Conservation (phyloP, 2,797 vertebrate species). For the Poeciliopsis presidionis region DNA sequence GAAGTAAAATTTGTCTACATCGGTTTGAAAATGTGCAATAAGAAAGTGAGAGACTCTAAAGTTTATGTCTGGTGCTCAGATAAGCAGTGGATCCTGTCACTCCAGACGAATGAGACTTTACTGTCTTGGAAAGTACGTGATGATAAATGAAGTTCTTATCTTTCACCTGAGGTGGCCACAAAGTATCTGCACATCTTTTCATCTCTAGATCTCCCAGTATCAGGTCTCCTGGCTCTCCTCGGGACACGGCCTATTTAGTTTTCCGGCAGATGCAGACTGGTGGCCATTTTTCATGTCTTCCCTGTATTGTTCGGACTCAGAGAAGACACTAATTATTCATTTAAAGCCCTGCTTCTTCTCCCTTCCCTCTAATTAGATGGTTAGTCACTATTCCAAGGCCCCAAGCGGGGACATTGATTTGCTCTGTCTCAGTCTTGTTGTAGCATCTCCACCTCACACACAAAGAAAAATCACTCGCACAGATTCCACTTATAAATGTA, state of each 20-base stretch:
- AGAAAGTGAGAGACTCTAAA: background rate
- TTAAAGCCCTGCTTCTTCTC: conserved; percentile 64
- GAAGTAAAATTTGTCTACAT: conserved; percentile 1
- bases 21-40: background rate
- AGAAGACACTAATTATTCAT: conserved; percentile 77
- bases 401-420: conserved; percentile 73
- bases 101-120: conserved; percentile 7
- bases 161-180: conserved; percentile 39
- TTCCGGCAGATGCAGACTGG: conserved; percentile 29
- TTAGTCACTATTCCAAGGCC: conserved; percentile 70
- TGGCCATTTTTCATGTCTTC: conserved; percentile 60
- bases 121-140: conserved; percentile 42
- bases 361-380: conserved; percentile 79
- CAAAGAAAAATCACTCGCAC: conserved; percentile 21
- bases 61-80: background rate
- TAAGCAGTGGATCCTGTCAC: conserved; percentile 8
- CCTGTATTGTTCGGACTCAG: conserved; percentile 54
- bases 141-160: conserved; percentile 52
- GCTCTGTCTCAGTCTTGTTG: conserved; percentile 65
- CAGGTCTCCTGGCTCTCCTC: conserved; percentile 37
- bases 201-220: conserved; percentile 21
- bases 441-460: conserved; percentile 44
- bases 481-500: conserved; percentile 17
- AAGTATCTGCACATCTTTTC: conserved; percentile 51
- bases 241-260: conserved; percentile 37